A percentile compares a stretch with the other conserved stretches of the same genome.
These are phyloP conservation scores for Hylaeus volcanicus DNA, from an alignment of 1,140 invertebrate genomes.

Conservation along the genomic window DNA sequence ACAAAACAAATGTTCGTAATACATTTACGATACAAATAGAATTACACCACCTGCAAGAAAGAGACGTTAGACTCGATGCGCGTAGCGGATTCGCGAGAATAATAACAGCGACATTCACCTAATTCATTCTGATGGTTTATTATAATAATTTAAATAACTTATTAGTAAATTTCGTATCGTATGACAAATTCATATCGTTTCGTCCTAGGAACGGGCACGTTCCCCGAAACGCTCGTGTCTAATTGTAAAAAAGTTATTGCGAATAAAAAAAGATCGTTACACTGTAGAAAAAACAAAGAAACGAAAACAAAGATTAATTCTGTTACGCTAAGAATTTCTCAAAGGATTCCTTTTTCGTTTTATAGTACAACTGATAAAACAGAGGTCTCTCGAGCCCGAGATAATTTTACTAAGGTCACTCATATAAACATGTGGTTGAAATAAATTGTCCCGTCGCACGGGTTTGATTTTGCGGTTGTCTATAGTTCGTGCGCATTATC, in stretches of 20 bases:
- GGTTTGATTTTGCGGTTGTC: conserved; percentile 11
- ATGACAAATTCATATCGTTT: conserved; percentile 23
- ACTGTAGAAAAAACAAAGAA: neutral
- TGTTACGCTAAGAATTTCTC: neutral
- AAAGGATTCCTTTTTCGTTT: neutral
- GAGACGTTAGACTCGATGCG: neutral
- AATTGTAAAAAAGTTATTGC: conserved; percentile 6
- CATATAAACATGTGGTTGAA: conserved; percentile 9
- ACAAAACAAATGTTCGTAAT: neutral
- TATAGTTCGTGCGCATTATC: neutral
- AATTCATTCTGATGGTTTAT: conserved; percentile 26
- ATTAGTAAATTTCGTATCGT: conserved; percentile 10
- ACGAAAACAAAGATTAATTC: neutral
- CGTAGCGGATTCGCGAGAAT: neutral
- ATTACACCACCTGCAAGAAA: conserved; percentile 8
- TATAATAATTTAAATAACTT: conserved; percentile 46
- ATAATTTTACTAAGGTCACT: neutral
- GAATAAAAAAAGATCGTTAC: neutral
- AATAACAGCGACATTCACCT: conserved; percentile 2
- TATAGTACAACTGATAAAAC: neutral
- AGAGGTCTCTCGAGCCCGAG: neutral
- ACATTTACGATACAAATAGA: neutral
- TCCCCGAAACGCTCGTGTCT: neutral
- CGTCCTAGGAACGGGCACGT: conserved; percentile 8
- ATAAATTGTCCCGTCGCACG: neutral